phyloP scores from a whole-genome alignment of 2,113 vertebrate species.

The Mustela nigripes region DNA sequence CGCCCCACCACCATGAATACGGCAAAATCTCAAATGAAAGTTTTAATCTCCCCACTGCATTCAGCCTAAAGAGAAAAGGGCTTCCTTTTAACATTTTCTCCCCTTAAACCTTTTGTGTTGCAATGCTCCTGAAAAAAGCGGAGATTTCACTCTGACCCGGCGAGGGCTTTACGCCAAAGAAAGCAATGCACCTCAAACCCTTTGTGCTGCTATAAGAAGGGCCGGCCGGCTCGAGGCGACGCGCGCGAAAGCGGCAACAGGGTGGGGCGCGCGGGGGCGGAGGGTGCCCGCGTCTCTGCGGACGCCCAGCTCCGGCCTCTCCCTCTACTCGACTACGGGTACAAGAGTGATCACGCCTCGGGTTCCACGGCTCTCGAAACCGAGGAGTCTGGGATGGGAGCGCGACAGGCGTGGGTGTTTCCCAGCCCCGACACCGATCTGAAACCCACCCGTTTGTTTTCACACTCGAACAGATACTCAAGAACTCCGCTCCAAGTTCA shows the following conservation, averaged over 20 bases:
- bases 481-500: background rate
- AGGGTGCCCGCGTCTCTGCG: background rate
- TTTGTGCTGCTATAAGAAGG: slow-evolving; percentile 87
- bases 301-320: background rate
- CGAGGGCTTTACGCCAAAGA: slow-evolving; percentile 89
- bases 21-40: slow-evolving; percentile 93
- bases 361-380: background rate
- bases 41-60: slow-evolving; percentile 93
- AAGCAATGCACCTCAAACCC: slow-evolving; percentile 87
- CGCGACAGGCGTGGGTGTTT: background rate
- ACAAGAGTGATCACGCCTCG: background rate
- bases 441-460: background rate
- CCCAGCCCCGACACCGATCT: background rate
- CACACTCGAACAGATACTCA: background rate
- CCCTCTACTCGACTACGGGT: background rate
- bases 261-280: background rate
- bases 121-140: slow-evolving; percentile 89
- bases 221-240: slow-evolving; percentile 85
- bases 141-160: slow-evolving; percentile 91
- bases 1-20: slow-evolving; percentile 91
- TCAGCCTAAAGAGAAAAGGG: slow-evolving; percentile 91
- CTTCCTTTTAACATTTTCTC: slow-evolving; percentile 93
- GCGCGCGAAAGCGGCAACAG: slow-evolving; percentile 80
- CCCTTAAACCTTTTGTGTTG: slow-evolving; percentile 92
- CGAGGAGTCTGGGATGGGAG: background rate